Evolutionary conservation across 1,140 invertebrate species (phyloP).

Genomic region (Bombus consobrinus): DNA sequence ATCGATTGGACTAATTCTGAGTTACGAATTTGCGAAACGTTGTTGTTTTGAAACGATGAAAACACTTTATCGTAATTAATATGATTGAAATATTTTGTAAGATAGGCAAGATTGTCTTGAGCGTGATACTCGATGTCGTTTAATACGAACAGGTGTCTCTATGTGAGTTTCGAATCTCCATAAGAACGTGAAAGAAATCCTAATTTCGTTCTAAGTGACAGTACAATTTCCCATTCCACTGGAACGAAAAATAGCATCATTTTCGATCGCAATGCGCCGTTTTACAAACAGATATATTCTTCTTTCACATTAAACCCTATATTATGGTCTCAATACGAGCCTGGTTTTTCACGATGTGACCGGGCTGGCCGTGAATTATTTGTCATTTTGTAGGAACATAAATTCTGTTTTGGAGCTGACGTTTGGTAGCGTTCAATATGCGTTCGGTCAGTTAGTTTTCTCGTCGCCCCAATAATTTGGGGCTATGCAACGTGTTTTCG

Average conservation of each 20-base stretch:
- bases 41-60: background rate
- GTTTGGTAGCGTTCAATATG: constrained; percentile 50
- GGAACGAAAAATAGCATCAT: background rate
- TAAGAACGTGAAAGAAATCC: background rate
- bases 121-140: background rate
- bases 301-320: constrained; percentile 9
- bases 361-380: constrained; percentile 38
- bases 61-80: background rate
- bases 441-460: constrained; percentile 46
- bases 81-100: no score
- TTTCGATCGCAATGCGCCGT: background rate
- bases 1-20: background rate
- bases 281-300: background rate
- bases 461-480: constrained; percentile 31
- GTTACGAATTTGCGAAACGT: background rate
- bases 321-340: constrained; percentile 17
- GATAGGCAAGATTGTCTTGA: background rate
- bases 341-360: constrained; percentile 1
- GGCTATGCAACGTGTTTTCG: background rate
- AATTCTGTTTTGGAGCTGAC: constrained; percentile 52
- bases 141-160: background rate
- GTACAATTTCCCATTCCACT: background rate
- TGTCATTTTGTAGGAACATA: constrained; percentile 42
- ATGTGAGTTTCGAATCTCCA: background rate
- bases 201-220: background rate